Evolutionary conservation across 2,113 vertebrate genomes (phyloP).

Genomic region (Cyanistes caeruleus): DNA sequence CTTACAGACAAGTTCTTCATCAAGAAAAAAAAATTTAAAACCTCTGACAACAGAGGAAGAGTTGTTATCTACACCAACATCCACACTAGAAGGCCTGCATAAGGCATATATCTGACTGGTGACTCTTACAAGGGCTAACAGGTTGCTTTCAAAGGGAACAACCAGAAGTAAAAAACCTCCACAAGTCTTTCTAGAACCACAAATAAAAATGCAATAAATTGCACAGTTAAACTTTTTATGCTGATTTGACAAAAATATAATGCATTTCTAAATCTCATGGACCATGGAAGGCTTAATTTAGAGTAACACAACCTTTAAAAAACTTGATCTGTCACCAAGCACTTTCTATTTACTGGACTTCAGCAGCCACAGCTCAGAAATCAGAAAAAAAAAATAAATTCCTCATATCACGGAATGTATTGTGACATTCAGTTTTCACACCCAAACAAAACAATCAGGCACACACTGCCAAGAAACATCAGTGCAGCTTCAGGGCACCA

Average conservation of each 20-base stretch:
- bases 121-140: neutral
- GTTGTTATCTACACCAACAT: neutral
- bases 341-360: neutral
- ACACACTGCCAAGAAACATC: neutral
- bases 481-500: neutral
- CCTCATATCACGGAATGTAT: neutral
- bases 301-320: neutral
- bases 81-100: neutral
- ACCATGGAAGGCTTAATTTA: neutral
- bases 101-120: accelerated
- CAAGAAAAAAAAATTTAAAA: neutral
- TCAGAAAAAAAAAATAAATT: neutral
- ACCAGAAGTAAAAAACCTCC: too few relatives aligned
- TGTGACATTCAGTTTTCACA: neutral
- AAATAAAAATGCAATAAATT: neutral
- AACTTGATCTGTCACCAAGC: neutral
- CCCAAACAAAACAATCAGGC: neutral
- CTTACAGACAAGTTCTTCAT: neutral
- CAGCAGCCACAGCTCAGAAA: neutral
- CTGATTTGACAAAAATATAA: neutral
- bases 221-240: neutral
- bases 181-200: neutral
- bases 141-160: neutral
- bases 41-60: neutral
- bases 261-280: neutral